These are phyloP conservation scores for Indicator maculatus DNA, from an alignment of 2,113 vertebrate genomes.

Conservation along the genomic window DNA sequence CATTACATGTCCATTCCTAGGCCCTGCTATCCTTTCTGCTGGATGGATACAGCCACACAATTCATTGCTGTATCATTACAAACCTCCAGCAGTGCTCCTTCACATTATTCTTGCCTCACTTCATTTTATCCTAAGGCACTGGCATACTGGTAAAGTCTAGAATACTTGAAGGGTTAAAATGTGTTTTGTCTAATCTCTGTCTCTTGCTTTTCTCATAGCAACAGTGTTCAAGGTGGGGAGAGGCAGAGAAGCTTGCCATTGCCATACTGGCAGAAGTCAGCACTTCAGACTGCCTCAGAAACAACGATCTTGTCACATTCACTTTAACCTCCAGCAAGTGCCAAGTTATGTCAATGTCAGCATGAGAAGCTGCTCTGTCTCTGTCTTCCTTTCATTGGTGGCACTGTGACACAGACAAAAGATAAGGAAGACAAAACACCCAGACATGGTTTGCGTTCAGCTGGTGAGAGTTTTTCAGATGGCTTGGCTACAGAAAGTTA, in stretches of 20 bases:
- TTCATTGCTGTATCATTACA: fast-evolving
- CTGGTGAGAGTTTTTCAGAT: neutral
- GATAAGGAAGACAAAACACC: slow-evolving; percentile 5
- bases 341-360: slow-evolving; percentile 34
- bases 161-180: slow-evolving; percentile 5
- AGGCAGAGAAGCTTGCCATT: neutral
- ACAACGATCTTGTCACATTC: slow-evolving; percentile 27
- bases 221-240: neutral
- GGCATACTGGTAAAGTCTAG: neutral
- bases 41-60: neutral
- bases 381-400: neutral
- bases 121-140: neutral
- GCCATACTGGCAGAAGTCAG: neutral
- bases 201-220: slow-evolving; percentile 30
- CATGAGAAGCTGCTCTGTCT: neutral
- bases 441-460: neutral
- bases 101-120: neutral
- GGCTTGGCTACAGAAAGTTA: neutral
- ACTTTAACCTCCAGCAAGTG: slow-evolving; percentile 23
- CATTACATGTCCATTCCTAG: neutral
- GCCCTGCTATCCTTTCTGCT: neutral
- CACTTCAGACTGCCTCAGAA: slow-evolving; percentile 27
- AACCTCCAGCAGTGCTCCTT: fast-evolving
- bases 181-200: neutral
- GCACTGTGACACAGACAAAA: neutral